A percentile compares a stretch with the other conserved stretches of the same genome.
phyloP scores from a whole-genome alignment of 2,113 vertebrate genomes.

The Suricata suricatta region DNA sequence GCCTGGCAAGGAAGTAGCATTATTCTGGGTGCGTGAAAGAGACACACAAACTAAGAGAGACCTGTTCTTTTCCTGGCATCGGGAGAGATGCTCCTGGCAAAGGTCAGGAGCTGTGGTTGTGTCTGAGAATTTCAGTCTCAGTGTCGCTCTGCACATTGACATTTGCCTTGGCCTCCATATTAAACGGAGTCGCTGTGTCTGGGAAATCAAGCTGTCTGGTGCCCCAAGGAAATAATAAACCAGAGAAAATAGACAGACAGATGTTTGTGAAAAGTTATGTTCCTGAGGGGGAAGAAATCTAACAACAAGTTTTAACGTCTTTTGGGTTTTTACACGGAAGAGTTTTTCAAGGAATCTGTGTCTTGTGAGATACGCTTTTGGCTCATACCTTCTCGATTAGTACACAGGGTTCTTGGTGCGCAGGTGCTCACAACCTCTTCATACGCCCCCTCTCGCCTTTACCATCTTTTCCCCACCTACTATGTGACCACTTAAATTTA shows the following conservation, averaged over 20 bases:
- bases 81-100: background rate
- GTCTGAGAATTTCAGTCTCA: slow-evolving; percentile 30
- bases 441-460: background rate
- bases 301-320: background rate
- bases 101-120: slow-evolving; percentile 43
- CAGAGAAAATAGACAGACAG: background rate
- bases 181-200: slow-evolving; percentile 41
- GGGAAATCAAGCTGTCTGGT: slow-evolving; percentile 19
- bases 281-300: background rate
- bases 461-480: background rate
- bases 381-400: background rate
- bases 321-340: background rate
- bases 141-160: slow-evolving; percentile 5
- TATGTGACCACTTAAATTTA: background rate
- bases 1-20: background rate
- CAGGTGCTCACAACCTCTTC: background rate
- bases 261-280: slow-evolving; percentile 29
- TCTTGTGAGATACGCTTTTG: background rate
- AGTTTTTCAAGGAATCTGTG: background rate
- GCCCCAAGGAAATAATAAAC: slow-evolving; percentile 2
- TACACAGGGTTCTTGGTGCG: background rate
- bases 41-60: background rate
- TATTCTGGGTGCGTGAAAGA: background rate
- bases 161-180: slow-evolving; percentile 23
- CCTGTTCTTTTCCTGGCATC: background rate